These are phyloP conservation scores for Sorex fumeus DNA, from an alignment of 2,113 vertebrate species.

Conservation along the genomic window DNA sequence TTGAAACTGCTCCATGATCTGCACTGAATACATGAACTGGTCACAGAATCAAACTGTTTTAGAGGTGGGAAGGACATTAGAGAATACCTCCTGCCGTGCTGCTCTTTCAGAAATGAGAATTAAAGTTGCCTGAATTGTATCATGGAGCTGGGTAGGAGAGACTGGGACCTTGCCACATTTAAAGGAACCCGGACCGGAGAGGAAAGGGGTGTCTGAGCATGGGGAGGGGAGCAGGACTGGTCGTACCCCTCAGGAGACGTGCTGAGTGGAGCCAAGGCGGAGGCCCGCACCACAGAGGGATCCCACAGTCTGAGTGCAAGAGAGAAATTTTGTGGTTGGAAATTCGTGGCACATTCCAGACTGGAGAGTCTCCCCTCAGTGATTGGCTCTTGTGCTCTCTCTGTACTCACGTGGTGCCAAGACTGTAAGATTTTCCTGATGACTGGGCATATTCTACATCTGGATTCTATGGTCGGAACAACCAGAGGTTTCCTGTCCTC, in stretches of 20 bases:
- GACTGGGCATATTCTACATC: constrained; percentile 80
- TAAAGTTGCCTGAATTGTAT: background rate
- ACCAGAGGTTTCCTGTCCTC: constrained; percentile 76
- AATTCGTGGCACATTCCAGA: constrained; percentile 71
- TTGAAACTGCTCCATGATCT: background rate
- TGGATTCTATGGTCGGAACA: constrained; percentile 75
- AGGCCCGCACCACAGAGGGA: constrained; percentile 4
- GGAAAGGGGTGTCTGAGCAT: background rate
- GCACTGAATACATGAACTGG: background rate
- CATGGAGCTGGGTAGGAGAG: background rate
- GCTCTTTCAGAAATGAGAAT: constrained; percentile 36
- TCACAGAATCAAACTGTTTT: background rate
- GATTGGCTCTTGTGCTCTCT: constrained; percentile 55
- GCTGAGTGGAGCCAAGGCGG: constrained; percentile 39
- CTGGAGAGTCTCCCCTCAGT: constrained; percentile 37
- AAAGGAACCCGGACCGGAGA: background rate
- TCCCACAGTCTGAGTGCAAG: constrained; percentile 4
- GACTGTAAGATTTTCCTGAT: constrained; percentile 83
- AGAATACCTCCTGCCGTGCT: background rate
- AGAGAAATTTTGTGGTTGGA: constrained; percentile 72
- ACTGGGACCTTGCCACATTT: background rate
- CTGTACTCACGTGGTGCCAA: constrained; percentile 73
- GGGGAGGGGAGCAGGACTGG: background rate
- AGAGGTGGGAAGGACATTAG: background rate
- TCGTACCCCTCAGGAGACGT: constrained; percentile 22